phyloP scores from a whole-genome alignment of 2,113 vertebrate genomes.

The Pithys albifrons region DNA sequence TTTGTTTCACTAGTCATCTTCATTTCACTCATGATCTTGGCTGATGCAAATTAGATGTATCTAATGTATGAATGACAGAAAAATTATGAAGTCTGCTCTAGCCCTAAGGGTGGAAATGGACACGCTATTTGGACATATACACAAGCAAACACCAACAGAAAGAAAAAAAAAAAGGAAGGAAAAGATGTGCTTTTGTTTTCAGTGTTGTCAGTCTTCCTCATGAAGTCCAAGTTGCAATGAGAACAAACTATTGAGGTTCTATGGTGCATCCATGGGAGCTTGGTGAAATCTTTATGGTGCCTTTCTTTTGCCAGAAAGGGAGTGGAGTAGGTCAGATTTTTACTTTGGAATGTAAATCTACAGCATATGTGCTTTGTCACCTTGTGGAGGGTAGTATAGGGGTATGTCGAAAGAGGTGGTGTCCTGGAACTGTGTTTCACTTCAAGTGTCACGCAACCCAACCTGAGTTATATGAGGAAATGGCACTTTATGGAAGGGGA shows the following conservation, averaged over 20 bases:
- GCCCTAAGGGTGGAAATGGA: not conserved
- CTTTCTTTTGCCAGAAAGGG: not conserved
- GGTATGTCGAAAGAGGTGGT: not conserved
- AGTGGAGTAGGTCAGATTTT: not conserved
- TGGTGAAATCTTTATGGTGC: not conserved
- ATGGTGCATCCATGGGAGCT: accelerated
- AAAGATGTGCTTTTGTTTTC: accelerated
- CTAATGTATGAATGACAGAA: not conserved
- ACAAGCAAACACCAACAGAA: not conserved
- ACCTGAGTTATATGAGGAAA: not conserved
- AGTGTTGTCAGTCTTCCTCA: not conserved
- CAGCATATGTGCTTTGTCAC: not conserved
- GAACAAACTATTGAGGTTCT: not conserved
- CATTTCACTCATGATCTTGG: not conserved
- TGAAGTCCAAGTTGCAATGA: accelerated
- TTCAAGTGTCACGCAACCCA: not conserved
- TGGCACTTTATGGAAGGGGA: not conserved
- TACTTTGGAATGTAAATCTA: not conserved
- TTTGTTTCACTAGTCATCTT: not conserved
- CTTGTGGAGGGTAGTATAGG: not conserved
- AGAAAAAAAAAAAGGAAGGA: not conserved
- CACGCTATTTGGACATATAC: not conserved
- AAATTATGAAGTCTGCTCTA: not conserved
- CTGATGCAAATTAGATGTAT: not conserved
- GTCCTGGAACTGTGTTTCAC: not conserved